Evolutionary conservation across 2,888 invertebrate genomes (phyloP).

Genomic region (Clivina fossor): DNA sequence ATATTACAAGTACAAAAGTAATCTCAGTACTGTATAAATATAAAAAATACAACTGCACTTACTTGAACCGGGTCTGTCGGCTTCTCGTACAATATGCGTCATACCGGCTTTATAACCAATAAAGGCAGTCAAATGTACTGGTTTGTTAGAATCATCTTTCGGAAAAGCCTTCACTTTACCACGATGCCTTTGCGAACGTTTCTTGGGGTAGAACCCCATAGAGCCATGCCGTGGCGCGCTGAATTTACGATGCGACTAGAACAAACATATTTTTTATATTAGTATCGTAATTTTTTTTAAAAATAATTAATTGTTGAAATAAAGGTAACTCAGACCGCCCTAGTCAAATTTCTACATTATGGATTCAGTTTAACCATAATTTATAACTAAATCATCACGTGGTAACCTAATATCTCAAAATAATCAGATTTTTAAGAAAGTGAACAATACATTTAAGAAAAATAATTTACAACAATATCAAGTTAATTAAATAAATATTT

Average conservation of each 20-base stretch:
- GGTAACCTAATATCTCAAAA: too few species aligned
- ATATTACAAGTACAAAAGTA: constrained; percentile 52
- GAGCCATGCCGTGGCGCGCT: constrained; percentile 99
- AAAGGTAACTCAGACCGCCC: too few species aligned
- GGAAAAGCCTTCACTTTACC: constrained; percentile 99
- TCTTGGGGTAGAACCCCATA: constrained; percentile 99
- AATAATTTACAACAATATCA: too few species aligned
- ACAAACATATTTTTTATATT: too few species aligned
- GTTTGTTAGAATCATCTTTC: constrained; percentile 94
- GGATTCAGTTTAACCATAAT: too few species aligned
- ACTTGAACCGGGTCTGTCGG: constrained; percentile 98
- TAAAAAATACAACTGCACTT: constrained; percentile 57
- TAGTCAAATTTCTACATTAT: too few species aligned
- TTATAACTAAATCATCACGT: too few species aligned
- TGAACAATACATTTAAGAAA: too few species aligned
- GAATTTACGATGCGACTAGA: constrained; percentile 99
- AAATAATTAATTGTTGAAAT: too few species aligned
- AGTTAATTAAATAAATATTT: too few species aligned
- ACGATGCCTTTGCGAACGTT: constrained; percentile 94
- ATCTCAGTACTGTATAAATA: constrained; percentile 44
- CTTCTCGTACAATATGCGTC: constrained; percentile 99
- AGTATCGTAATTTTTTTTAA: too few species aligned
- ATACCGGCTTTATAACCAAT: constrained; percentile 99
- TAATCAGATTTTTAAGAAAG: too few species aligned
- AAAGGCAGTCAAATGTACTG: constrained; percentile 97